phyloP scores from a whole-genome alignment of 2,113 vertebrate genomes.

The Elephantulus edwardii region DNA sequence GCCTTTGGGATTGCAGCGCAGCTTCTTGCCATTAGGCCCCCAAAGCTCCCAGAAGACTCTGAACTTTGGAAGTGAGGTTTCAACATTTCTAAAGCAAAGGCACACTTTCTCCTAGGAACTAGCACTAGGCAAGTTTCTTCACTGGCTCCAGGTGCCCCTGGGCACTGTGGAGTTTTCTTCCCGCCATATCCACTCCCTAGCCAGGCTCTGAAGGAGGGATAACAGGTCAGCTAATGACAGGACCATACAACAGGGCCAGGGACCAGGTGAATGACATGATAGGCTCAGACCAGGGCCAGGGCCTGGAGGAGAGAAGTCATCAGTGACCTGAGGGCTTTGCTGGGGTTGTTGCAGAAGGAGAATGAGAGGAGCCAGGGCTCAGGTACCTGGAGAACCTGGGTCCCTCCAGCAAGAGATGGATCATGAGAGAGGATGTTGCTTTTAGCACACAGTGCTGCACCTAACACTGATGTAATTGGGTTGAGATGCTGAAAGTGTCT shows the following conservation, averaged over 20 bases:
- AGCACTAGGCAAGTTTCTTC: not conserved
- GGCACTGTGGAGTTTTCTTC: not conserved
- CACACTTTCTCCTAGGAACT: not conserved
- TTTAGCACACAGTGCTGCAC: too few relatives aligned
- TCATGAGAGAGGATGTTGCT: too few relatives aligned
- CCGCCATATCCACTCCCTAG: not conserved
- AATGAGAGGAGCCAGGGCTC: too few relatives aligned
- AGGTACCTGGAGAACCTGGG: too few relatives aligned
- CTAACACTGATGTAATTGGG: too few relatives aligned
- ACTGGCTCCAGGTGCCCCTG: too few relatives aligned
- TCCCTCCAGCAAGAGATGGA: too few relatives aligned
- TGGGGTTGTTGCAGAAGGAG: too few relatives aligned
- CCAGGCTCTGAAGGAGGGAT: not conserved
- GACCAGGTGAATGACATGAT: too few relatives aligned
- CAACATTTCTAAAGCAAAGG: not conserved
- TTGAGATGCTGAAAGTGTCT: too few relatives aligned
- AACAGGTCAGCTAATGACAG: not conserved
- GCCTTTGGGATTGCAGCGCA: not conserved
- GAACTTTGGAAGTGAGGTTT: not conserved
- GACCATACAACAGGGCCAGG: not conserved
- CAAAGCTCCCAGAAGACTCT: not conserved
- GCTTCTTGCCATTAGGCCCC: not conserved
- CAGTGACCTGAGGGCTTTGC: too few relatives aligned
- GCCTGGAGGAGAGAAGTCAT: too few relatives aligned
- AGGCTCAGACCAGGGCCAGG: not conserved